Evolutionary conservation across 2,113 vertebrate genomes (phyloP), one percentile per base, ranked within the genome.

Genomic region (Trochalopteron elliotii): DNA sequence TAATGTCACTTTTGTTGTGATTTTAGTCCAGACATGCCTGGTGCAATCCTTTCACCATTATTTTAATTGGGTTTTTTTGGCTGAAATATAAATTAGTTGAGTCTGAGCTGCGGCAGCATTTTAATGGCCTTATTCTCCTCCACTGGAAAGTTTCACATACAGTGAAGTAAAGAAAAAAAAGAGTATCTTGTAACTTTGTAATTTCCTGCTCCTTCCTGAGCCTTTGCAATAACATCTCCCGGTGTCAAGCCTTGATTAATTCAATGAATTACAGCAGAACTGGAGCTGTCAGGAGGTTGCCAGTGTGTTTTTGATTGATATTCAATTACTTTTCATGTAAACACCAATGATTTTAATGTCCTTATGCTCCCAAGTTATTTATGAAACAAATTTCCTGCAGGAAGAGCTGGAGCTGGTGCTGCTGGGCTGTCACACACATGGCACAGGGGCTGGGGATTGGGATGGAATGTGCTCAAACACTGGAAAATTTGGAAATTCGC

Each of bases 171-270:
- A 10, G 14, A 12, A 13, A 53, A 31, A 52, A 52, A 50, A 50
- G 31, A 5, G 2, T 14, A 4, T 30, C 6, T 64, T 78, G 5
- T 57, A 72, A 94, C 93, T 71, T 94, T 82, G 94, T 94, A 92
- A 96, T 97, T 96, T 97, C 85, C 91, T 87, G 57, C 59, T 89
- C 42, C 63, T 67, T 80, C 65, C 65, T 52, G 92, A 95, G 92
- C 50, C 45, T 45, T 71, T 87, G 60, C 94, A 95, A 97, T 76
- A 93, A 93, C 69, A 78, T 65, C 82, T 87, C 78, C 28, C 71
- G 50, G 61, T 83, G 94, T 96, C 95, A 96, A 61, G 39, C 35
- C 69, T 89, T 93, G 94, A 97, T 95, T 95, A 94, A 96, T 89
- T 91, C 93, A 80, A 11, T 92, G 96, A 96, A 84, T 93, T 93